Evolutionary conservation across 2,113 vertebrate species (phyloP).

Genomic region (Motacilla alba): DNA sequence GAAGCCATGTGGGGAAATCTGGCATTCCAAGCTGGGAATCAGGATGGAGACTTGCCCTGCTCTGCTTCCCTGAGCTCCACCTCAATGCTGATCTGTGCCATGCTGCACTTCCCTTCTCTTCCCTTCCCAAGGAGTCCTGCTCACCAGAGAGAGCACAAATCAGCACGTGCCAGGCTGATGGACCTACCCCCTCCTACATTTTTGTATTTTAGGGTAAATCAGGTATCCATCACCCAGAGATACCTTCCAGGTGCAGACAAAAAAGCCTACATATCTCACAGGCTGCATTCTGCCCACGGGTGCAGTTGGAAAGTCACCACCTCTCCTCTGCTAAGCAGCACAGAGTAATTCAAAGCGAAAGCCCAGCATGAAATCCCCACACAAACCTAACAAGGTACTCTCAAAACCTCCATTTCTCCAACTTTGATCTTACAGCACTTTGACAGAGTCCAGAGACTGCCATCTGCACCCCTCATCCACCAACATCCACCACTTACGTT

Average conservation of each 20-base stretch:
- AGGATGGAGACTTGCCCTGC: accelerated
- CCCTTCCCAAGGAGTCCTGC: accelerated
- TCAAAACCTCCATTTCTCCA: neutral
- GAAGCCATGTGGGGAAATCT: neutral
- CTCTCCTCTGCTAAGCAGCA: neutral
- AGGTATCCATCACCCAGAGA: neutral
- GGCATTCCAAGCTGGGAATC: accelerated
- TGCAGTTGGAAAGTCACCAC: neutral
- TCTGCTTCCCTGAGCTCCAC: neutral
- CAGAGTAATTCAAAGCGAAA: neutral
- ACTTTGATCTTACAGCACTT: neutral
- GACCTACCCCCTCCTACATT: neutral
- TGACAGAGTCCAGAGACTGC: neutral
- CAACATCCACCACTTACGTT: neutral
- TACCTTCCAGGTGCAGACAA: neutral
- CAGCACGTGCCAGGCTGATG: accelerated
- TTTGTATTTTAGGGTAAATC: neutral
- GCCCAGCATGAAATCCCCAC: neutral
- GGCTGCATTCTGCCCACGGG: neutral
- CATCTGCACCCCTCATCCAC: neutral
- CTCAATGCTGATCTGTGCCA: neutral
- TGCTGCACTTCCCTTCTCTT: neutral
- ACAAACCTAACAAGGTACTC: neutral
- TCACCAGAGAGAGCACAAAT: neutral
- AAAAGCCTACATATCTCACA: neutral